phyloP scores from a whole-genome alignment of 2,888 invertebrate genomes.

The Amphipyra berbera region DNA sequence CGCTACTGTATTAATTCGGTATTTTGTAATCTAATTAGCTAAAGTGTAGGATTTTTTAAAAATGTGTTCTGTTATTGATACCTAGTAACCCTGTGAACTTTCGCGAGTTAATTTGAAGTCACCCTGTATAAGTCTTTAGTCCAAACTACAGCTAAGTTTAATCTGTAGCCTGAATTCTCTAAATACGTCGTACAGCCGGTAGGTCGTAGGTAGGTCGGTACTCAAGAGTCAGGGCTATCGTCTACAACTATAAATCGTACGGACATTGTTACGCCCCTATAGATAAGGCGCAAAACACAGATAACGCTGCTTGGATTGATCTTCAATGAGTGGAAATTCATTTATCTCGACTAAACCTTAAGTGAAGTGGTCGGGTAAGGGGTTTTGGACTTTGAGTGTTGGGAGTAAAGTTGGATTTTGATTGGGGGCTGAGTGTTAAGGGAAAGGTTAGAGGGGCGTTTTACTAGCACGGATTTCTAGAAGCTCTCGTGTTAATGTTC shows the following conservation, averaged over 20 bases:
- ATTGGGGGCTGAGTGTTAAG: constrained; percentile 33
- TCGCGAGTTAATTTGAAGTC: no score
- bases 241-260: constrained; percentile 73
- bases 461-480: constrained; percentile 58
- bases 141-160: no score
- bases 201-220: constrained; percentile 21
- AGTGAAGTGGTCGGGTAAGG: constrained; percentile 32
- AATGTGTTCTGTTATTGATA: no score
- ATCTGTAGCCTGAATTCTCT: constrained; percentile 25
- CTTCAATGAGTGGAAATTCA: constrained; percentile 88
- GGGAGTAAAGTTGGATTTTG: constrained; percentile 41
- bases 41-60: no score
- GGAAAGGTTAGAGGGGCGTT: constrained; percentile 68
- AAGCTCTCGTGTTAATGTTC: constrained; percentile 39
- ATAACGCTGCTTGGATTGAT: constrained; percentile 85
- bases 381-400: constrained; percentile 56
- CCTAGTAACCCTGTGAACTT: no score
- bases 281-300: constrained; percentile 86
- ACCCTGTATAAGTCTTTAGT: no score
- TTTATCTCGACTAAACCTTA: constrained; percentile 81
- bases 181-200: constrained; percentile 31
- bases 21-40: no score
- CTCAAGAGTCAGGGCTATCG: constrained; percentile 37
- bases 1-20: no score
- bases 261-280: constrained; percentile 72